Evolutionary conservation across 2,888 invertebrate species (phyloP).

Genomic region (Serripes groenlandicus): DNA sequence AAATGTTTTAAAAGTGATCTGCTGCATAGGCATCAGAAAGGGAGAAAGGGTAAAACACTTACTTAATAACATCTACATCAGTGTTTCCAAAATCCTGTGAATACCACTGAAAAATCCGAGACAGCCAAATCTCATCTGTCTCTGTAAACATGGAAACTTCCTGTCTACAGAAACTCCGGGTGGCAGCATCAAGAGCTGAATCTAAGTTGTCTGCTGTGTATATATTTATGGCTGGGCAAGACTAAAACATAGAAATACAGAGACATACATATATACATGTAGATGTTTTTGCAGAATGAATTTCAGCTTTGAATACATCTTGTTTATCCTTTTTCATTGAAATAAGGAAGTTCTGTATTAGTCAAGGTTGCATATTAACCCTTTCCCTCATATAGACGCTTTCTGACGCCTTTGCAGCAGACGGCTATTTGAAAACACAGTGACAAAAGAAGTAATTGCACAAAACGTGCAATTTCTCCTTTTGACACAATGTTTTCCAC

Average conservation of each 20-base stretch:
- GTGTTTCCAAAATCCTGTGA: constrained; percentile 83
- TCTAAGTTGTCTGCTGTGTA: constrained; percentile 84
- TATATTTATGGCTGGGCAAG: constrained; percentile 85
- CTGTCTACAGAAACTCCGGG: constrained; percentile 81
- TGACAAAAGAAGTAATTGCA: no score
- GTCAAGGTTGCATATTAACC: no score
- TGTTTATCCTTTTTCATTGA: no score
- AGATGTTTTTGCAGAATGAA: no score
- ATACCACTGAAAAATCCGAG: constrained; percentile 85
- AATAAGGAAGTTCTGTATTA: no score
- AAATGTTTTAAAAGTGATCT: neutral
- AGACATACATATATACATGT: no score
- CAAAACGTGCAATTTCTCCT: no score
- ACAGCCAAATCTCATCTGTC: constrained; percentile 79
- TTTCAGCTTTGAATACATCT: no score
- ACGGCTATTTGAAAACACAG: no score
- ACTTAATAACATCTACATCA: constrained; percentile 83
- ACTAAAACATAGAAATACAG: constrained; percentile 80
- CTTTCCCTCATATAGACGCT: no score
- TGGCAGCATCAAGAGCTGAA: constrained; percentile 81
- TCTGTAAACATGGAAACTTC: constrained; percentile 82
- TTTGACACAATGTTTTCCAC: no score
- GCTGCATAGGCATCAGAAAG: neutral
- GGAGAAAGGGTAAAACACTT: constrained; percentile 52
- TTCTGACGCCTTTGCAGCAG: no score